Conservation (phyloP, 2,888 invertebrate genomes). For the Andrena minutula region DNA sequence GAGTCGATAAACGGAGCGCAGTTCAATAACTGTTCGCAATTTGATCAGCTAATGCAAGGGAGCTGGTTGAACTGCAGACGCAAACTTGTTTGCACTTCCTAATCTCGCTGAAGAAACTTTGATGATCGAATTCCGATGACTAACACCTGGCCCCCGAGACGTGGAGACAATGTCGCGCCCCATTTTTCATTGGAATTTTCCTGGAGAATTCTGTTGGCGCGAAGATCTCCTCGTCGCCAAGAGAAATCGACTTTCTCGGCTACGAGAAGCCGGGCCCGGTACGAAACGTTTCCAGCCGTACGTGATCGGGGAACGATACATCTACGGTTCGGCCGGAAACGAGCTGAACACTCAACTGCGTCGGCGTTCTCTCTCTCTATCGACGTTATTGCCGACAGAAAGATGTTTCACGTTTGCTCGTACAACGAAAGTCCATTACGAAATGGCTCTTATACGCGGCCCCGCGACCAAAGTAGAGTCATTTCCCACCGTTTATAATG, state of each 20-base stretch:
- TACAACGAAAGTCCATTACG: slow-evolving; percentile 73
- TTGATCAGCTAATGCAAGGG: background rate
- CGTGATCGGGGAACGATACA: slow-evolving; percentile 73
- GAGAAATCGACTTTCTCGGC: slow-evolving; percentile 32
- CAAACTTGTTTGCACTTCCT: background rate
- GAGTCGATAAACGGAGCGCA: no score
- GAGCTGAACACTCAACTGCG: slow-evolving; percentile 42
- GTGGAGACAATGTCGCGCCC: background rate
- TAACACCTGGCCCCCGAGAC: background rate
- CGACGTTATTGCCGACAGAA: slow-evolving; percentile 67
- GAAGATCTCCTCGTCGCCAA: slow-evolving; percentile 12
- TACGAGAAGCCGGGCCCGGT: slow-evolving; percentile 41
- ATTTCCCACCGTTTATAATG: slow-evolving; percentile 33
- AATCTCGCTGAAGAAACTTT: background rate
- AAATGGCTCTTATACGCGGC: slow-evolving; percentile 49
- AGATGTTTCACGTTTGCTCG: slow-evolving; percentile 63
- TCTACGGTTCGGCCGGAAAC: slow-evolving; percentile 61
- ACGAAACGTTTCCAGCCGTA: slow-evolving; percentile 57
- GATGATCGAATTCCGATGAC: background rate
- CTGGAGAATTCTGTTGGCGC: slow-evolving; percentile 9
- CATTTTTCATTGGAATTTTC: slow-evolving; percentile 21
- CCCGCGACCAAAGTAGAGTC: slow-evolving; percentile 24
- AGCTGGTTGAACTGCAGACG: background rate
- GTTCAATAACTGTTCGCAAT: no score
- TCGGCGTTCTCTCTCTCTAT: slow-evolving; percentile 43